These are phyloP conservation scores for Cygnus olor DNA, from an alignment of 2,797 vertebrate genomes.

Conservation along the genomic window DNA sequence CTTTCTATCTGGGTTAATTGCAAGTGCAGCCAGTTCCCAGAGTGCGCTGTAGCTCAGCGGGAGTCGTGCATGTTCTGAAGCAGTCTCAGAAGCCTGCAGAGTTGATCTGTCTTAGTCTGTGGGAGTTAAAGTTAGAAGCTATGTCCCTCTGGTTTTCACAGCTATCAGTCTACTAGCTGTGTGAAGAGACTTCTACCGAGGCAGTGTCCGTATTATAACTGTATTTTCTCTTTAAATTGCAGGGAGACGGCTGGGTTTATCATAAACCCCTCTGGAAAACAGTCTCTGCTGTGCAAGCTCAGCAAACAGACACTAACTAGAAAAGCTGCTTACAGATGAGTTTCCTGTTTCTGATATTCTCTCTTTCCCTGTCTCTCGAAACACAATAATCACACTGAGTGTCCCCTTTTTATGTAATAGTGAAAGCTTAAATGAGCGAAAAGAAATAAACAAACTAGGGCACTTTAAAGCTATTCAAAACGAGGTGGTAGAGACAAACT, in stretches of 20 bases:
- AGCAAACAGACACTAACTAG: constrained; percentile 68
- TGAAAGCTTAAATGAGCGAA: constrained; percentile 70
- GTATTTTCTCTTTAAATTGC: constrained; percentile 46
- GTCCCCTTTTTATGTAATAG: constrained; percentile 72
- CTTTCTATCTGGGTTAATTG: background rate
- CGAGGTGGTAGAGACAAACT: constrained; percentile 61
- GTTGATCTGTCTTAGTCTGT: background rate
- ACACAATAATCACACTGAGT: constrained; percentile 70
- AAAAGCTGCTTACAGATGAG: constrained; percentile 56
- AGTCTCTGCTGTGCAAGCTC: constrained; percentile 54
- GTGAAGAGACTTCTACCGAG: background rate
- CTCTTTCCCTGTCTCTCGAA: constrained; percentile 56
- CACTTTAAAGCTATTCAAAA: constrained; percentile 63
- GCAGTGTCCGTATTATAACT: background rate
- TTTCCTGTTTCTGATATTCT: constrained; percentile 62
- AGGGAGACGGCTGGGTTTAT: constrained; percentile 97
- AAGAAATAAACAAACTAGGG: constrained; percentile 71
- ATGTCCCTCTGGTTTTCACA: background rate
- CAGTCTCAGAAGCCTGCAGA: background rate
- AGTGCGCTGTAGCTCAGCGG: rapidly evolving
- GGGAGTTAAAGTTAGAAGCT: background rate
- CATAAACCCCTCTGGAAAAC: constrained; percentile 93
- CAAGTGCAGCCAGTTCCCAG: background rate
- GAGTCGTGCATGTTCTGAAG: rapidly evolving
- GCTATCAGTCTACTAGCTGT: background rate